Base-by-base conservation (phyloP, 2,888 invertebrate species). In the Hypsopygia costalis region DNA sequence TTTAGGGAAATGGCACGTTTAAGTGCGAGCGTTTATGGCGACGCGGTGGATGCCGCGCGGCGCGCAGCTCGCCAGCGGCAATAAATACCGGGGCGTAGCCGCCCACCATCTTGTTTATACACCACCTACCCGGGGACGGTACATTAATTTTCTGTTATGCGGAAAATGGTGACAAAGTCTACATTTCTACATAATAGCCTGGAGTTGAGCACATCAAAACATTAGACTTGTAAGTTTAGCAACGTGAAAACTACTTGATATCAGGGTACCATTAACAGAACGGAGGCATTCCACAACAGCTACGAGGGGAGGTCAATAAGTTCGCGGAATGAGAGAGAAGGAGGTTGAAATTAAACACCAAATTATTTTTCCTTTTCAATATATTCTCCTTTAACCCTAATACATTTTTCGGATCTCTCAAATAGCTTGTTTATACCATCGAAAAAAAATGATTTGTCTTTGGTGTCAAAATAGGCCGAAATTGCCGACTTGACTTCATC, bases 1-100 rank as follows among this genome's bases (percentile, higher is more conserved):
- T 81, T 78, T 78, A 71, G 72, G 73, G 66, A 77, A 82, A 81
- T 72, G 67, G 73, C 73, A 78, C 73, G 72, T 78, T 82, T 79
- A 72, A 77, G 70, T 76, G 70, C 64, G 68, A 64, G 69, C 74
- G 64, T 82, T 81, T 77, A 81, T 77, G 73, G 71, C 66, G 61
- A 37, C 55, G 51, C 58, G 68, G 68, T 69, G 61, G 69, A 69
- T 66, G 62, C 35, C 40, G 27, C 61, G 54, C 50, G 62, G 58
- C 61, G 58, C 62, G 67, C 16, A 55, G 55, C 65, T 67, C 71
- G 76, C 77, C 75, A 75, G 68, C 54, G 67, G 72, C 73, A 72
- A 78, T 83, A 81, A 83, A 83, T 76, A 76, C 61, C 65, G 63
- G 65, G 77, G 69, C 74, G 70, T 69, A 57, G 62, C 63, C 68